Conservation (phyloP, 2,797 vertebrate genomes). For the Molossus alvarezi region DNA sequence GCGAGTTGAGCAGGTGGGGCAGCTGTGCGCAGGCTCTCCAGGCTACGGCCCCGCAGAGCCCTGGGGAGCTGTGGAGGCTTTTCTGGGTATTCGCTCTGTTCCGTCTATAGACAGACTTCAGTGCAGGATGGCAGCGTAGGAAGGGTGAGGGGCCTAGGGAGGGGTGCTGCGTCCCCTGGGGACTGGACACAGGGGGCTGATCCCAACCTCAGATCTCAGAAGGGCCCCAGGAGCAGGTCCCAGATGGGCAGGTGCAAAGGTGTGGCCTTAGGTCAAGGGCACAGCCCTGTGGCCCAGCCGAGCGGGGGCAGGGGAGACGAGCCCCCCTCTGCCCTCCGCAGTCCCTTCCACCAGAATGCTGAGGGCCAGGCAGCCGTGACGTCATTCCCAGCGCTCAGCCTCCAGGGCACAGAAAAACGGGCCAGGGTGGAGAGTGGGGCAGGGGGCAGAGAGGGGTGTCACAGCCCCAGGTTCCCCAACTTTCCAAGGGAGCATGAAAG, state of each 20-base stretch:
- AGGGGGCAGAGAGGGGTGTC: not conserved
- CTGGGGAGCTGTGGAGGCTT: not conserved
- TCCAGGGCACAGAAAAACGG: not conserved
- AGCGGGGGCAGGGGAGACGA: not conserved
- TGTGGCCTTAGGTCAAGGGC: not conserved
- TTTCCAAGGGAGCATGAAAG: not conserved
- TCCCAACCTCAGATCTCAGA: not conserved
- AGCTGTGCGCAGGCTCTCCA: not conserved
- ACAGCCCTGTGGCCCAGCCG: not conserved
- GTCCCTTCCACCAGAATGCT: not conserved
- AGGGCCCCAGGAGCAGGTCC: not conserved
- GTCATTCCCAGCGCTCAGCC: not conserved
- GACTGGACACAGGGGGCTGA: not conserved
- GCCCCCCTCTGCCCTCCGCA: not conserved
- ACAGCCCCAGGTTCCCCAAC: not conserved
- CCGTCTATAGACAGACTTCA: not conserved
- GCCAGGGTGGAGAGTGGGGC: not conserved
- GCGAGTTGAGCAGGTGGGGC: not conserved
- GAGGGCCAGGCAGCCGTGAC: accelerated
- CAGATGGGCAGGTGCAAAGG: not conserved
- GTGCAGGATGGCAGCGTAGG: not conserved
- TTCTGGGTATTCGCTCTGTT: not conserved
- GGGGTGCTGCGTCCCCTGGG: not conserved
- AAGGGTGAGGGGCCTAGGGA: not conserved
- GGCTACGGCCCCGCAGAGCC: not conserved